A percentile compares a stretch with the other conserved stretches of the same genome.
Conservation (phyloP, 2,888 invertebrate genomes). For the Oxyteleia sp. region DNA sequence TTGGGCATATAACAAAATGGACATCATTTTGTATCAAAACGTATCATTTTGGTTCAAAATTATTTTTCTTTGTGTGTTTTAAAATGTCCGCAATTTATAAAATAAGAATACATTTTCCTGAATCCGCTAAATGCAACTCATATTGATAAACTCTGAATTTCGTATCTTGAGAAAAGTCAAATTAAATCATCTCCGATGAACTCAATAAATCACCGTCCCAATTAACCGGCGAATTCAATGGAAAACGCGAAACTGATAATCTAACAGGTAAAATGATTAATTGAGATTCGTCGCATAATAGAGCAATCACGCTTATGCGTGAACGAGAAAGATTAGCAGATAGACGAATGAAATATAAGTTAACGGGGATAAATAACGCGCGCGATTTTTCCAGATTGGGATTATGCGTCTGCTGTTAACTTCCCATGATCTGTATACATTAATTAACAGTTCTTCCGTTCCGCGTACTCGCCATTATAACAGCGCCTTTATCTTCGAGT, state of each 20-base stretch:
- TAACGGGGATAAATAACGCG: constrained; percentile 36
- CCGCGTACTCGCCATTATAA: constrained; percentile 64
- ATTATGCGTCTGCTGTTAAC: constrained; percentile 52
- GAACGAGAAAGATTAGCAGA: neutral
- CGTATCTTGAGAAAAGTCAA: neutral
- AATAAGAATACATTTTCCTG: no score
- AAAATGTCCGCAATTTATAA: no score
- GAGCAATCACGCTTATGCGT: constrained; percentile 30
- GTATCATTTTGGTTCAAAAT: no score
- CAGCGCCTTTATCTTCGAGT: constrained; percentile 24
- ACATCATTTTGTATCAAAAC: no score
- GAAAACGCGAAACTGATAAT: constrained; percentile 38
- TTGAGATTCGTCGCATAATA: constrained; percentile 47
- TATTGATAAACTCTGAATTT: no score
- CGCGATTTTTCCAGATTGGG: constrained; percentile 45
- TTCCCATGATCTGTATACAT: constrained; percentile 72
- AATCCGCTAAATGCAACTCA: no score
- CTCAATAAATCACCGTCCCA: neutral
- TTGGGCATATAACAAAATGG: no score
- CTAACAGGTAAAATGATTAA: constrained; percentile 34
- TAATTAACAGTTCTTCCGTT: constrained; percentile 72
- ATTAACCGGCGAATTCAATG: neutral
- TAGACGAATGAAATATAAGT: constrained; percentile 36
- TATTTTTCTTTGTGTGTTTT: no score
- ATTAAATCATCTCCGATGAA: neutral